Conservation (phyloP, 2,888 invertebrate species). For the Ophion slaviceki region DNA sequence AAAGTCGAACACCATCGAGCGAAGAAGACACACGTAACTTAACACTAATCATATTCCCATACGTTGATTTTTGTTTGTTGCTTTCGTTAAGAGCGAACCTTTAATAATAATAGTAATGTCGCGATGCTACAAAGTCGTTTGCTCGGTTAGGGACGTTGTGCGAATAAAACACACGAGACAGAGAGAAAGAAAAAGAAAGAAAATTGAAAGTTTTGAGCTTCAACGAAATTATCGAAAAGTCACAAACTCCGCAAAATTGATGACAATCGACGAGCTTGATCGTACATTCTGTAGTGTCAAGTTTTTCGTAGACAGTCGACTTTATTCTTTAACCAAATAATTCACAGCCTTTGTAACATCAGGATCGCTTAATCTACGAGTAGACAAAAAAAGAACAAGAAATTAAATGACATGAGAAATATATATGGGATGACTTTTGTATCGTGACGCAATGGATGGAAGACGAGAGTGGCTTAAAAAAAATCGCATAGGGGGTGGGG, state of each 20-base stretch:
- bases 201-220: not conserved
- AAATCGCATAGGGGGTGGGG: not conserved
- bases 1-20: constrained; percentile 11
- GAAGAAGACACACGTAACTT: constrained; percentile 18
- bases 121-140: constrained; percentile 31
- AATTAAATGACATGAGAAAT: constrained; percentile 4
- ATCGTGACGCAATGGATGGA: not conserved
- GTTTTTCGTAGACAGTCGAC: not conserved
- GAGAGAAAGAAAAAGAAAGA: not conserved
- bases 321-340: constrained; percentile 3
- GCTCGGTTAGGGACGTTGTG: not conserved
- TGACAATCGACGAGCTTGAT: not conserved
- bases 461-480: not conserved
- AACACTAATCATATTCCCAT: constrained; percentile 15
- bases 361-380: constrained; percentile 41
- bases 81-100: constrained; percentile 19
- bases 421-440: not conserved
- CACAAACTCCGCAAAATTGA: not conserved
- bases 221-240: not conserved
- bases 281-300: not conserved
- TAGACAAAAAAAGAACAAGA: constrained; percentile 43
- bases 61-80: constrained; percentile 5
- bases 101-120: constrained; percentile 27
- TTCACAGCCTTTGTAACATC: constrained; percentile 44
- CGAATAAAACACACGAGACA: not conserved